Evolutionary conservation across 2,888 invertebrate genomes (phyloP).

Genomic region (Hydroisotoma schaefferi): DNA sequence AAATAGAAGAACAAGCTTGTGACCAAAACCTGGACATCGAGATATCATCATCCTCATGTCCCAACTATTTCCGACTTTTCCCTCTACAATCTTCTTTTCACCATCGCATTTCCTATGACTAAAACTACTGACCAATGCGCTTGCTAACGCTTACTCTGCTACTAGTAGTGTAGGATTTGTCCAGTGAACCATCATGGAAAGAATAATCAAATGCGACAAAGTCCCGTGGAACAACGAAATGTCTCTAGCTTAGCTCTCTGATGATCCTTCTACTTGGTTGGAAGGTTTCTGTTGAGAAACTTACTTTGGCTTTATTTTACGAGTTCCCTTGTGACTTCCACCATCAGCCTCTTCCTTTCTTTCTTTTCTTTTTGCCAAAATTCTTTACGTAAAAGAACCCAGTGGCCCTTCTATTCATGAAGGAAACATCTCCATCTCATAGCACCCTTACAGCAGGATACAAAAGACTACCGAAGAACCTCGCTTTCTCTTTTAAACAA

Average conservation of each 20-base stretch:
- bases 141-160: neutral
- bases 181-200: conserved; percentile 22
- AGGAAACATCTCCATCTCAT: neutral
- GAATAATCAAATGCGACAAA: conserved; percentile 30
- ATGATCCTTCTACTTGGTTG: neutral
- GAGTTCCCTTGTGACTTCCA: conserved; percentile 16
- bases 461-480: too few species aligned
- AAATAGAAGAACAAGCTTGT: neutral
- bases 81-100: too few species aligned
- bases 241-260: conserved; percentile 4
- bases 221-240: conserved; percentile 13
- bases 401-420: neutral
- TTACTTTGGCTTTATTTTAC: conserved; percentile 13
- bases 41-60: neutral
- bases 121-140: neutral
- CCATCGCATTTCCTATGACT: neutral
- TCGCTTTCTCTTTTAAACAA: too few species aligned
- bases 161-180: conserved; percentile 18
- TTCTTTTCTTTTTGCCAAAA: conserved; percentile 10
- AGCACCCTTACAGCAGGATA: too few species aligned
- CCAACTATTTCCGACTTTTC: too few species aligned
- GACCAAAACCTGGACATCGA: conserved; percentile 2
- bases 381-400: neutral
- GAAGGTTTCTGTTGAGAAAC: conserved; percentile 3
- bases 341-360: neutral